Conservation (phyloP, 2,113 vertebrate genomes). For the Ceyx cyanopectus region DNA sequence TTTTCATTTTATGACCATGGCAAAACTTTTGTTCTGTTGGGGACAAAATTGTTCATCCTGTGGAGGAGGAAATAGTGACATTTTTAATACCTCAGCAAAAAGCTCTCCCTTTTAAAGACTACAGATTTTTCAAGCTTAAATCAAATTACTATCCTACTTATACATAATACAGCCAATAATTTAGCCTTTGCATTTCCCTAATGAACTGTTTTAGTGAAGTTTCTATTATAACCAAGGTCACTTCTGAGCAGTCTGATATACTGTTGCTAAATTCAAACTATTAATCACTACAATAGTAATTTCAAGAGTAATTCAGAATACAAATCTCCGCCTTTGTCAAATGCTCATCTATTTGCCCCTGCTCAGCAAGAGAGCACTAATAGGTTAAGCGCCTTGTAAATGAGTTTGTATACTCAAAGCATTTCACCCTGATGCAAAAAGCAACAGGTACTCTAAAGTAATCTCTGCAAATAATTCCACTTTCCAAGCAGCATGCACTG, state of each 20-base stretch:
- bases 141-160: background rate
- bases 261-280: conserved; percentile 57
- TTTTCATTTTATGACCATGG: background rate
- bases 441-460: background rate
- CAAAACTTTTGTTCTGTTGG: background rate
- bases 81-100: conserved; percentile 36
- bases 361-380: background rate
- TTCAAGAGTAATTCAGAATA: conserved; percentile 6
- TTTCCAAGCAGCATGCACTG: background rate
- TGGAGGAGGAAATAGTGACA: background rate
- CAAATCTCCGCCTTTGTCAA: conserved; percentile 10
- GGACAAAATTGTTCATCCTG: background rate
- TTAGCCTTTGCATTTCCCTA: conserved; percentile 41
- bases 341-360: background rate
- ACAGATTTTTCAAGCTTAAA: conserved; percentile 46
- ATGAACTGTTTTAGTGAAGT: conserved; percentile 45
- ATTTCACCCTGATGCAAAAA: background rate
- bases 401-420: background rate
- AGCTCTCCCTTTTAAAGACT: conserved; percentile 33
- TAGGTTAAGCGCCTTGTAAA: conserved; percentile 1
- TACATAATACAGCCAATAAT: conserved; percentile 49
- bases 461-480: background rate
- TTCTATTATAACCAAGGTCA: conserved; percentile 30
- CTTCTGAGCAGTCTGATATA: conserved; percentile 40
- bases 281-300: conserved; percentile 23